A percentile compares a stretch with the other conserved stretches of the same genome.
Evolutionary conservation across 1,140 invertebrate genomes (phyloP).

Genomic region (Calephelis virginiensis): DNA sequence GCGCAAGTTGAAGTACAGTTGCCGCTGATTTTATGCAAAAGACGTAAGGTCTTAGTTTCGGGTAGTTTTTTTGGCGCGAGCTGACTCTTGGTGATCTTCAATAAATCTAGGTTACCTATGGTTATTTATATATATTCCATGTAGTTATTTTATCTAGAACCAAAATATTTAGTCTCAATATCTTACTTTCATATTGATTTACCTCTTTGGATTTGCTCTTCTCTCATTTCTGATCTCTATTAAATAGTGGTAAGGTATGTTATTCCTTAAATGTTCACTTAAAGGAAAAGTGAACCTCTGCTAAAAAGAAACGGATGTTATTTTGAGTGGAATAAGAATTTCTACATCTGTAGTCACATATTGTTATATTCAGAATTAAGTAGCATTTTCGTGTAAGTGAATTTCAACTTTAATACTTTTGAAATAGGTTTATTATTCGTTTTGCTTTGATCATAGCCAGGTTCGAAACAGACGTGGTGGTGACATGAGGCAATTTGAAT

Average conservation of each 20-base stretch:
- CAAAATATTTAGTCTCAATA: too few relatives aligned
- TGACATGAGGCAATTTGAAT: conserved; percentile 70
- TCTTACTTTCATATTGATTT: too few relatives aligned
- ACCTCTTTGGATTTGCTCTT: too few relatives aligned
- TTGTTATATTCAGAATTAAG: conserved; percentile 55
- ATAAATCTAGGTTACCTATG: too few relatives aligned
- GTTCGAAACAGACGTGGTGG: conserved; percentile 46
- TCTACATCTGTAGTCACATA: conserved; percentile 68
- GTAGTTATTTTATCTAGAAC: too few relatives aligned
- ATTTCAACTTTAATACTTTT: conserved; percentile 30
- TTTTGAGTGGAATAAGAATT: conserved; percentile 75
- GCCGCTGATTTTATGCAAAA: too few relatives aligned
- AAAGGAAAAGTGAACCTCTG: conserved; percentile 49
- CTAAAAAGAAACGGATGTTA: conserved; percentile 70
- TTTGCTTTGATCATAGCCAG: conserved; percentile 34
- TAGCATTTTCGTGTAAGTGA: conserved; percentile 1
- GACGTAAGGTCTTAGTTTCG: too few relatives aligned
- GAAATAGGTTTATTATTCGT: conserved; percentile 30
- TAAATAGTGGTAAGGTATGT: conserved; percentile 9
- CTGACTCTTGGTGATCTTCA: too few relatives aligned
- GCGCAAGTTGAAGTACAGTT: too few relatives aligned
- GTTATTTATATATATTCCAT: too few relatives aligned
- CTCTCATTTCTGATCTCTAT: conserved; percentile 1
- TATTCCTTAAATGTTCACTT: not conserved
- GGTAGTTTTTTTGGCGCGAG: too few relatives aligned